phyloP scores from a whole-genome alignment of 1,140 invertebrate species.

The Chrysomallon squamiferum region DNA sequence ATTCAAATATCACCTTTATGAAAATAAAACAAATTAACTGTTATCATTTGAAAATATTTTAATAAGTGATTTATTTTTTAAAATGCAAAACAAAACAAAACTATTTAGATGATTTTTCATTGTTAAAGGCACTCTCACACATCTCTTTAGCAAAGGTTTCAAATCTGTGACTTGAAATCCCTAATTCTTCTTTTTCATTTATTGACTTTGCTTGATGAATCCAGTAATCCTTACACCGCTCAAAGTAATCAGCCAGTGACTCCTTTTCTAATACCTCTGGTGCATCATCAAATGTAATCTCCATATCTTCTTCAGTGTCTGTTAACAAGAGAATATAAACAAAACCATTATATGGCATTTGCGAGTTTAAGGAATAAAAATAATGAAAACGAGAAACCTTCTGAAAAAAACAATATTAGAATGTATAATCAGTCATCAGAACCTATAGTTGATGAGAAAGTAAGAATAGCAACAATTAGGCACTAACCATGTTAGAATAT shows the following conservation, averaged over 20 bases:
- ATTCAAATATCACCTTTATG: too few relatives aligned
- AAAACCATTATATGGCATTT: neutral
- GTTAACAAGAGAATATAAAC: neutral
- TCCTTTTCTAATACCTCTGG: slow-evolving; percentile 28
- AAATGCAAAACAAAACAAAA: too few relatives aligned
- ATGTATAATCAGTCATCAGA: neutral
- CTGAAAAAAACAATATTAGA: neutral
- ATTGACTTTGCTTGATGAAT: slow-evolving; percentile 35
- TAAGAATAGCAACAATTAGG: neutral
- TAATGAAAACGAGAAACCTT: neutral
- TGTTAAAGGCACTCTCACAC: slow-evolving; percentile 31
- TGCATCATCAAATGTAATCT: slow-evolving; percentile 44
- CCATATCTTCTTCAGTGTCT: slow-evolving; percentile 40
- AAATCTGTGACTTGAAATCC: slow-evolving; percentile 30
- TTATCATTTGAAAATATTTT: too few relatives aligned
- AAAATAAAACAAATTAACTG: too few relatives aligned
- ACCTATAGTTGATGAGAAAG: neutral
- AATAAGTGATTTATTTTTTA: too few relatives aligned
- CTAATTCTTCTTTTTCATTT: slow-evolving; percentile 33
- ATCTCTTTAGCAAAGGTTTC: slow-evolving; percentile 40
- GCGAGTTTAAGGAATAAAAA: neutral
- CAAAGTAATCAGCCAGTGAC: slow-evolving; percentile 27
- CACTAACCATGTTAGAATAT: neutral
- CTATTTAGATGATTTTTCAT: too few relatives aligned
- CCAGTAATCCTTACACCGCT: slow-evolving; percentile 42